A percentile compares a stretch with the other conserved stretches of the same genome.
These are phyloP conservation scores for Nymphalis polychloros DNA, from an alignment of 2,888 invertebrate genomes.

Conservation along the genomic window DNA sequence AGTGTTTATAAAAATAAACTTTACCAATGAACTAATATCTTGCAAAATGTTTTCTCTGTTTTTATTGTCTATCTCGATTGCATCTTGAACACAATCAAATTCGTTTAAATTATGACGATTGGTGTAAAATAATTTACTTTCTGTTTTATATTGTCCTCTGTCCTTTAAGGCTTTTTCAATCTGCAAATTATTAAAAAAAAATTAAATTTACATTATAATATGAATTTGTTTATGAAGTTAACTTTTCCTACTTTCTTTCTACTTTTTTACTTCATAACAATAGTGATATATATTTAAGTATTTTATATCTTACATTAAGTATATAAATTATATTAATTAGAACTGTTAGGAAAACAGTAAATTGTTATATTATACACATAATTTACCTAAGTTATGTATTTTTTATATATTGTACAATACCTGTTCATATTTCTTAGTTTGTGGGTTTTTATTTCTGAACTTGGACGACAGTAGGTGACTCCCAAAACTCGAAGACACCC, in stretches of 20 bases:
- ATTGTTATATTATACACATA: too few relatives aligned
- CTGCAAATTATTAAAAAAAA: slow-evolving; percentile 12
- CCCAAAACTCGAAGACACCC: slow-evolving; percentile 21
- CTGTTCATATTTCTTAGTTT: slow-evolving; percentile 15
- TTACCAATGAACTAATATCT: slow-evolving; percentile 4
- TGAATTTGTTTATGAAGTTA: too few relatives aligned
- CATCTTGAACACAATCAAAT: neutral
- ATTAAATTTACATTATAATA: neutral
- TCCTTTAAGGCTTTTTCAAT: slow-evolving; percentile 4
- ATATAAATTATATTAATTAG: too few relatives aligned
- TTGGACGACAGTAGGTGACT: slow-evolving; percentile 7
- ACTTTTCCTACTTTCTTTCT: too few relatives aligned
- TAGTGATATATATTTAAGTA: too few relatives aligned
- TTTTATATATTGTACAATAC: slow-evolving; percentile 1
- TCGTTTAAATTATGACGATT: slow-evolving; percentile 11
- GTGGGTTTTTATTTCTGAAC: slow-evolving; percentile 10
- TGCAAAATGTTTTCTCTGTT: neutral
- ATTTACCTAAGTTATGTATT: neutral
- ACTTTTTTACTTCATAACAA: too few relatives aligned
- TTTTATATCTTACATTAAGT: too few relatives aligned
- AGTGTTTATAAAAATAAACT: neutral
- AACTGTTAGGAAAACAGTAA: too few relatives aligned
- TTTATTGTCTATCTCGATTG: neutral
- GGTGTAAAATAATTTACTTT: slow-evolving; percentile 14
- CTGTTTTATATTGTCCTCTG: slow-evolving; percentile 6